Evolutionary conservation across 2,113 vertebrate species (phyloP), one percentile per base, ranked within the genome.

Genomic region (Vicugna pacos): DNA sequence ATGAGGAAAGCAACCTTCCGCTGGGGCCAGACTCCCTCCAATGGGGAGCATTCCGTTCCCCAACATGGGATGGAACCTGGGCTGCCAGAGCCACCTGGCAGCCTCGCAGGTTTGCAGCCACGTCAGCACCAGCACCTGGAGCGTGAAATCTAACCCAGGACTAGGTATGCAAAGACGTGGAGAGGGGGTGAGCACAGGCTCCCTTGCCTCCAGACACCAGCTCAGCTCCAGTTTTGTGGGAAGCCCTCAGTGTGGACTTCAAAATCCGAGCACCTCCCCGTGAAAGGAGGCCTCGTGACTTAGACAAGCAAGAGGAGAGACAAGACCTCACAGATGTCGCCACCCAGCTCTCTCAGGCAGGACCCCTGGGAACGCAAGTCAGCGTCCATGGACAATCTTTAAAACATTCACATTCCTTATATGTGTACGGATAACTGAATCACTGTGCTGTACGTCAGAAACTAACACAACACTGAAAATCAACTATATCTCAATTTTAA

Each of bases 91-190:
- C 6, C 19, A 38, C 32, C 20, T 26, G 42, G 82, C 11, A 42
- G 32, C 24, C 48, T 24, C 54, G 11, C 32, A 16, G 0, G 11
- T 32, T 38, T 32, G 20, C 32, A 69, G 7, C 24, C 64, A 7
- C 4, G 65, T 56, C 1, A 1, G 28, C 52, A 65, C 0, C 1
- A 70, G 24, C 2, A 10, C 22, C 0, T 26, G 30, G 38, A 2
- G n/a, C 5, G 3, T 30, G 20, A 81, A 69, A 58, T 24, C 17
- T n/a, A 28, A 76, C 46, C 50, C 42, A 52, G 77, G 62, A 46
- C 16, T 9, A 93, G 30, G 38, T 0, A 16, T 54, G 65, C 80
- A 17, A 65, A 38, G 60, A 50, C 22, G 62, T 4, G 62, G 17
- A 32, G 19, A n/a, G 15, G 26, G 58, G 32, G 56, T 64, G 15